Evolutionary conservation across 1,140 invertebrate species (phyloP).

Genomic region (Zaprionus nigranus): DNA sequence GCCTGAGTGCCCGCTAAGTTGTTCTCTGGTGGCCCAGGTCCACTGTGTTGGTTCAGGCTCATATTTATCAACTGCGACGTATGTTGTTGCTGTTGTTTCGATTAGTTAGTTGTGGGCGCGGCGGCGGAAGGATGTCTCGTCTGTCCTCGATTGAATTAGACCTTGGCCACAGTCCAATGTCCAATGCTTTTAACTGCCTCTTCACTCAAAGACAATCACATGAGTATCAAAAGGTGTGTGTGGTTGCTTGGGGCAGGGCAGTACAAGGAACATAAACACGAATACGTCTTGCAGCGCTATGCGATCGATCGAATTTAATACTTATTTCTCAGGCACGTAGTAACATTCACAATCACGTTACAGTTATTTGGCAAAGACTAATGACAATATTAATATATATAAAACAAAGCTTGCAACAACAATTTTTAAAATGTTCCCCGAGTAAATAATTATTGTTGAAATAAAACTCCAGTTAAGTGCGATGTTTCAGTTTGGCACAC

Average conservation of each 20-base stretch:
- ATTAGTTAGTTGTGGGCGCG: constrained; percentile 6
- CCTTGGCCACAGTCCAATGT: constrained; percentile 3
- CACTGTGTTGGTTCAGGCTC: constrained; percentile 83
- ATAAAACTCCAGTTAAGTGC: constrained; percentile 10
- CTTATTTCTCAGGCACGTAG: constrained; percentile 35
- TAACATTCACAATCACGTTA: constrained; percentile 32
- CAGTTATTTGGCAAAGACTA: constrained; percentile 16
- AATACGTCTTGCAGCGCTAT: constrained; percentile 11
- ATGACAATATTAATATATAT: constrained; percentile 31
- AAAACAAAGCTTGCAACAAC: background rate
- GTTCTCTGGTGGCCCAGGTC: constrained; percentile 71
- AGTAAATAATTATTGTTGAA: constrained; percentile 3
- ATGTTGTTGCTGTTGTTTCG: constrained; percentile 41
- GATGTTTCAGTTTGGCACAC: constrained; percentile 1
- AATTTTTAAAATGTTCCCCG: background rate
- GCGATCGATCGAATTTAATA: constrained; percentile 17
- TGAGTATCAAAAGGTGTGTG: background rate
- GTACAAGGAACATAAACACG: constrained; percentile 7
- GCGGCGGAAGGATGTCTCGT: constrained; percentile 9
- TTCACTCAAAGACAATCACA: constrained; percentile 18
- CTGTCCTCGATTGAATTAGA: constrained; percentile 7
- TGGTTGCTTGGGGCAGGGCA: background rate
- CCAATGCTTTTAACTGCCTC: background rate
- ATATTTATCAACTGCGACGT: constrained; percentile 80
- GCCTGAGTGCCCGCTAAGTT: constrained; percentile 18